A percentile compares a stretch with the other conserved stretches of the same genome.
phyloP scores from a whole-genome alignment of 2,113 vertebrate species.

The Triplophysa siluroides region DNA sequence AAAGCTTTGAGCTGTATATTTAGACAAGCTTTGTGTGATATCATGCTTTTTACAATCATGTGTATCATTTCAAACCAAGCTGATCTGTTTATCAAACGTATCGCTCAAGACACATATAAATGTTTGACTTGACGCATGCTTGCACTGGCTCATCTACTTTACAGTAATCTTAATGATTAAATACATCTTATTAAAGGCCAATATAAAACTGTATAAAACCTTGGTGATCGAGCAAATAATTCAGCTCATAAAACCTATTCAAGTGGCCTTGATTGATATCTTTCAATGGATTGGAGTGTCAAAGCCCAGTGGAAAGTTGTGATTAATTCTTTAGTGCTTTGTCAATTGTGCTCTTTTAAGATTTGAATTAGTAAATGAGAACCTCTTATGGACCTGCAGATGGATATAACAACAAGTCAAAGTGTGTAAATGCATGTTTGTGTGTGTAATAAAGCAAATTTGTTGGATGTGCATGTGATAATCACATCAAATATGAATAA shows the following conservation, averaged over 20 bases:
- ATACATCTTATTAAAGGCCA: slow-evolving; percentile 53
- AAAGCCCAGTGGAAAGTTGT: slow-evolving; percentile 72
- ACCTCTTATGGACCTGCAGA: slow-evolving; percentile 82
- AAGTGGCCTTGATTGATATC: slow-evolving; percentile 69
- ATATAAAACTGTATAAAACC: slow-evolving; percentile 63
- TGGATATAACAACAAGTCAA: slow-evolving; percentile 84
- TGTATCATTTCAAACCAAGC: slow-evolving; percentile 72
- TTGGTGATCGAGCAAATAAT: slow-evolving; percentile 57
- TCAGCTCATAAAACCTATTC: slow-evolving; percentile 59
- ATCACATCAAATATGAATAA: too few species aligned
- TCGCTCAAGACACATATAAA: slow-evolving; percentile 56
- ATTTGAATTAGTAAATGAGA: slow-evolving; percentile 98
- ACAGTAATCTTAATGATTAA: slow-evolving; percentile 64
- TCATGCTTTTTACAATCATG: slow-evolving; percentile 69
- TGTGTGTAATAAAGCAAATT: not conserved
- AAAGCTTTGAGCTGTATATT: slow-evolving; percentile 55
- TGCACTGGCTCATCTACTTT: slow-evolving; percentile 28
- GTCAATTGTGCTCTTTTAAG: slow-evolving; percentile 85
- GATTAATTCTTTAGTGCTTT: slow-evolving; percentile 84
- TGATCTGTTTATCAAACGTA: slow-evolving; percentile 60
- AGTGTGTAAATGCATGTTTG: slow-evolving; percentile 54
- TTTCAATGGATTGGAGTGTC: slow-evolving; percentile 71
- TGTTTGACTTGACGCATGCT: slow-evolving; percentile 41
- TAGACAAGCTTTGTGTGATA: slow-evolving; percentile 69
- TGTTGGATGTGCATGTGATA: not conserved